A percentile compares a stretch with the other conserved stretches of the same genome.
Conservation (phyloP, 2,888 invertebrate species). For the Erebia epiphron region DNA sequence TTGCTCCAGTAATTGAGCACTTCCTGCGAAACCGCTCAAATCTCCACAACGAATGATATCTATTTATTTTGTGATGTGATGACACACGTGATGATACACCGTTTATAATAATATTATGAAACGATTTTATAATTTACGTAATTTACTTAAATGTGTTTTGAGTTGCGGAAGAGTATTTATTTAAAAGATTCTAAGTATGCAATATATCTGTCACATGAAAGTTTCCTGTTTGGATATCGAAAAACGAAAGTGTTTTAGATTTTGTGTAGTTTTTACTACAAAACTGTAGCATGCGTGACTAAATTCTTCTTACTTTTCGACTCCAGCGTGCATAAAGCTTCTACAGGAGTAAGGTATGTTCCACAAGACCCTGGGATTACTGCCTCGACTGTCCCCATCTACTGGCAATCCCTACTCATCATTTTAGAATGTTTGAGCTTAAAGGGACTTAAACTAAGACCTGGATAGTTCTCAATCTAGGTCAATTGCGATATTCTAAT, state of each 20-base stretch:
- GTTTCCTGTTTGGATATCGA: not conserved
- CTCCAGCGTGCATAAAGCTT: too few species aligned
- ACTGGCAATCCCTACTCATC: too few species aligned
- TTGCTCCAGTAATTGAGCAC: slow-evolving; percentile 11
- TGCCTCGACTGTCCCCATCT: too few species aligned
- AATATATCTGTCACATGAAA: not conserved
- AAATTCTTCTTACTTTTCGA: too few species aligned
- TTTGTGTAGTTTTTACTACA: too few species aligned
- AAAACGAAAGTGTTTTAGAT: not conserved
- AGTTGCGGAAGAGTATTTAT: not conserved
- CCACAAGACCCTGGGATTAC: too few species aligned
- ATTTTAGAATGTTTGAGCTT: too few species aligned
- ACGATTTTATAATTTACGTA: slow-evolving; percentile 3
- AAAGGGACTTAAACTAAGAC: too few species aligned
- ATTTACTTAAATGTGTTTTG: slow-evolving; percentile 7
- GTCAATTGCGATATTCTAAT: too few species aligned
- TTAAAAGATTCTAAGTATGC: not conserved
- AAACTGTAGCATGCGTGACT: too few species aligned
- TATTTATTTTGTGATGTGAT: slow-evolving; percentile 5
- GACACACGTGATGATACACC: not conserved
- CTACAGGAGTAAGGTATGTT: too few species aligned
- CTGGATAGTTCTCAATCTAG: too few species aligned
- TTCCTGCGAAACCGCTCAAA: slow-evolving; percentile 9
- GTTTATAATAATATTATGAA: slow-evolving; percentile 8
- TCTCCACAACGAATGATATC: not conserved